phyloP scores from a whole-genome alignment of 2,888 invertebrate species.

The Agrotis segetum region DNA sequence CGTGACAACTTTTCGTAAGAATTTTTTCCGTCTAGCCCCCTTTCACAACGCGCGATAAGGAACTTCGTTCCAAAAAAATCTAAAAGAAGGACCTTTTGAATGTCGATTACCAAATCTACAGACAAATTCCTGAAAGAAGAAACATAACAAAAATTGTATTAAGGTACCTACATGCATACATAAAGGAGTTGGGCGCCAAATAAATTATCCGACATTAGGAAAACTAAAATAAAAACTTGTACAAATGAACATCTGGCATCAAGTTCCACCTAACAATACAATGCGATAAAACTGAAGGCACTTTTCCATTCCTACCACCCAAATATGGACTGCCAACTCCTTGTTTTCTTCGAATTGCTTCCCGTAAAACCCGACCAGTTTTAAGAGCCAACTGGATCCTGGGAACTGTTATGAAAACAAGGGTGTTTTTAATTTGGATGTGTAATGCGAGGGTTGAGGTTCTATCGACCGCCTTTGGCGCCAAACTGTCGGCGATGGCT shows the following conservation, averaged over 20 bases:
- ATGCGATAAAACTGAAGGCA: slow-evolving; percentile 50
- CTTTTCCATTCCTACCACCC: slow-evolving; percentile 10
- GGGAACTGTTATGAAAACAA: neutral
- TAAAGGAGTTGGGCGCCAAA: neutral
- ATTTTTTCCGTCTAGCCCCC: too few relatives aligned
- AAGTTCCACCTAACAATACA: slow-evolving; percentile 35
- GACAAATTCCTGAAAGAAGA: neutral
- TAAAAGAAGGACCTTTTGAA: neutral
- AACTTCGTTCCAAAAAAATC: too few relatives aligned
- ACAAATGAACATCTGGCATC: slow-evolving; percentile 65
- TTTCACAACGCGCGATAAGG: too few relatives aligned
- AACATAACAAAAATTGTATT: neutral
- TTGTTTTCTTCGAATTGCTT: slow-evolving; percentile 48
- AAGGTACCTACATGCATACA: too few relatives aligned
- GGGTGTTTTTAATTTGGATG: slow-evolving; percentile 48
- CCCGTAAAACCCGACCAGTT: slow-evolving; percentile 43
- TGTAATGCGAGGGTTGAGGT: slow-evolving; percentile 63
- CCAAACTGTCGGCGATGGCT: slow-evolving; percentile 74
- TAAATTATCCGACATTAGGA: neutral
- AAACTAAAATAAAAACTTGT: slow-evolving; percentile 16
- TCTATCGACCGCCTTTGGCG: slow-evolving; percentile 79
- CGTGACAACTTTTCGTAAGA: too few relatives aligned
- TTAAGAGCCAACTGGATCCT: slow-evolving; percentile 5
- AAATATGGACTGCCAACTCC: slow-evolving; percentile 24
- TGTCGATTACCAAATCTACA: neutral